Base-by-base conservation (phyloP, 2,888 invertebrate species). In the Catocala fraxini region DNA sequence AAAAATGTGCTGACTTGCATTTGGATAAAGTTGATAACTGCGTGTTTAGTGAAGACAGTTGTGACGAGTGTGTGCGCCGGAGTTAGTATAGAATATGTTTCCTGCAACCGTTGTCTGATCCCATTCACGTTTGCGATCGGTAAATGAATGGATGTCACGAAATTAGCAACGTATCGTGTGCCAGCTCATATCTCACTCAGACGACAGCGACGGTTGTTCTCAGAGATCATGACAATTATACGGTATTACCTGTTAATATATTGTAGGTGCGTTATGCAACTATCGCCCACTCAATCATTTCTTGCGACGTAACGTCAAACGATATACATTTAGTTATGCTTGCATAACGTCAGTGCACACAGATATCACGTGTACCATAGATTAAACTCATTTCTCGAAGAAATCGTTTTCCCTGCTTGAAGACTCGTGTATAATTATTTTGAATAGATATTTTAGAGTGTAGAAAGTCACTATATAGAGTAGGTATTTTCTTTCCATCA, bases 111-210 rank as follows among this genome's bases (percentile, higher is more conserved):
- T 77, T 87, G 88, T 89, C 89, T 88, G 87, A 81, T 88, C 89
- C 83, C 91, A 93, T 93, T 93, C 91, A 92, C 81, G 82, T 85
- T 83, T 71, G 84, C 83, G 84, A 89, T 88, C 82, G 82, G 81
- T 77, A 90, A 91, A 91, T 93, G 93, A 93, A 92, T 92, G 92
- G 90, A 85, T 86, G 89, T 84, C 88, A 83, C 89, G 84, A 89
- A 93, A 91, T 93, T 91, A 93, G 92, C 88, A 80, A 86, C 85
- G 84, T 87, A 85, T 86, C 87, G 81, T 81, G 85, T 92, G 93
- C 93, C 93, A 93, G 92, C 81, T 86, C 89, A 90, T 92, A 89
- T 90, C 86, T 93, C 91, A 90, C 74, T 76, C 71, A 68, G 75
- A 75, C 83, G 90, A 89, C 89, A 86, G 85, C 79, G 75, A 76